Evolutionary conservation across 2,113 vertebrate species (phyloP).

Genomic region (Anoura caudifer): DNA sequence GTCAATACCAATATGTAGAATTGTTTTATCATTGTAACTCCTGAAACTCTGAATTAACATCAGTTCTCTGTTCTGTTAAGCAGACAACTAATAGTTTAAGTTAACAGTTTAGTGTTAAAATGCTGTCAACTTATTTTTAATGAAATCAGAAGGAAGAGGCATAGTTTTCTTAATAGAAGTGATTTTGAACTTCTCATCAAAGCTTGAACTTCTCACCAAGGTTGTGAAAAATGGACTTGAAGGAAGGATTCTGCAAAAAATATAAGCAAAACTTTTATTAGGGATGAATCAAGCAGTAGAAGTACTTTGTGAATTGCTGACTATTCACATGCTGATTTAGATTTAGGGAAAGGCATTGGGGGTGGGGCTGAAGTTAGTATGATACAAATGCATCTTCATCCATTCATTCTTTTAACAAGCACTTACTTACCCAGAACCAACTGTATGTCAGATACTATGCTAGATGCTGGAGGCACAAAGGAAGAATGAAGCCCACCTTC

Average conservation of each 20-base stretch:
- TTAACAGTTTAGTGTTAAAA: not conserved
- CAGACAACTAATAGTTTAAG: slow-evolving; percentile 16
- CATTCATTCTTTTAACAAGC: not conserved
- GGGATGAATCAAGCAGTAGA: not conserved
- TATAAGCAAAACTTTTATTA: not conserved
- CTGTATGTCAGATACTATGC: not conserved
- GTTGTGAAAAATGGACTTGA: not conserved
- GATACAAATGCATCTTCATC: not conserved
- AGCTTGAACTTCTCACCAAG: not conserved
- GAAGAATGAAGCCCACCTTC: not conserved
- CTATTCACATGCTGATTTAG: not conserved
- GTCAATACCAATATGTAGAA: not conserved
- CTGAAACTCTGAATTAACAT: not conserved
- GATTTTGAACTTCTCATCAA: not conserved
- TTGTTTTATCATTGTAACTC: not conserved
- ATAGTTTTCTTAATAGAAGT: not conserved
- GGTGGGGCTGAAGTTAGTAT: not conserved
- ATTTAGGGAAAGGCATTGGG: not conserved
- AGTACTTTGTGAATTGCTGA: not conserved
- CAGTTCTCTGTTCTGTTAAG: not conserved
- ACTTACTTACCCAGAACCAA: not conserved
- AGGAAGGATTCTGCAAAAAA: not conserved
- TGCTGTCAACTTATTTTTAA: not conserved
- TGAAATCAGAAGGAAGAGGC: not conserved
- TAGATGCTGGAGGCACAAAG: not conserved